A percentile compares a stretch with the other conserved stretches of the same genome.
phyloP scores from a whole-genome alignment of 2,113 vertebrate species.

The Lontra canadensis region DNA sequence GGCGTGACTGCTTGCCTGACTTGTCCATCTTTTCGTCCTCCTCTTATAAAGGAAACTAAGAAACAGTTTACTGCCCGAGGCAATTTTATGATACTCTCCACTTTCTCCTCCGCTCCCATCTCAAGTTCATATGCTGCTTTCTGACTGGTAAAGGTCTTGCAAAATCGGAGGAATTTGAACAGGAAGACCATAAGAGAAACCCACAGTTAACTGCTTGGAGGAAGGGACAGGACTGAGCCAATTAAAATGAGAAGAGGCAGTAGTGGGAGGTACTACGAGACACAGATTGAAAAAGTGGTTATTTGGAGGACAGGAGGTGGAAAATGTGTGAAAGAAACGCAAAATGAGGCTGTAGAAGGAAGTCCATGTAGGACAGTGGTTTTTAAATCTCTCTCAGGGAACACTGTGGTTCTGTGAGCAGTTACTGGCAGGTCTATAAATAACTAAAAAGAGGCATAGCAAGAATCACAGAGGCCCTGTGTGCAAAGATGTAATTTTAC shows the following conservation, averaged over 20 bases:
- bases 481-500: neutral
- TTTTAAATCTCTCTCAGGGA: constrained; percentile 44
- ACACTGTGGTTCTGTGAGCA: constrained; percentile 42
- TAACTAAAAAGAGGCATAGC: constrained; percentile 30
- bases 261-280: neutral
- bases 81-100: neutral
- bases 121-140: neutral
- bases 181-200: neutral
- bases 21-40: neutral
- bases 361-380: constrained; percentile 76
- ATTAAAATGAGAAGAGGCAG: neutral
- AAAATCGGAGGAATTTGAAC: neutral
- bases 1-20: neutral
- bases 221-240: neutral
- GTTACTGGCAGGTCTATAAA: constrained; percentile 53
- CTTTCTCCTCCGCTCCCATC: neutral
- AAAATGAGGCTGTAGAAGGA: constrained; percentile 35
- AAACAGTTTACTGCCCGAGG: neutral
- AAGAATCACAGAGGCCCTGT: neutral
- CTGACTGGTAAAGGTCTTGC: neutral
- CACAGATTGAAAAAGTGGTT: neutral
- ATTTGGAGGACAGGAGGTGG: constrained; percentile 15
- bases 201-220: neutral
- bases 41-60: neutral
- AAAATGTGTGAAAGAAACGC: constrained; percentile 35